A percentile compares a stretch with the other conserved stretches of the same genome.
Conservation (phyloP, 2,113 vertebrate species). For the Oenanthe oenanthe region DNA sequence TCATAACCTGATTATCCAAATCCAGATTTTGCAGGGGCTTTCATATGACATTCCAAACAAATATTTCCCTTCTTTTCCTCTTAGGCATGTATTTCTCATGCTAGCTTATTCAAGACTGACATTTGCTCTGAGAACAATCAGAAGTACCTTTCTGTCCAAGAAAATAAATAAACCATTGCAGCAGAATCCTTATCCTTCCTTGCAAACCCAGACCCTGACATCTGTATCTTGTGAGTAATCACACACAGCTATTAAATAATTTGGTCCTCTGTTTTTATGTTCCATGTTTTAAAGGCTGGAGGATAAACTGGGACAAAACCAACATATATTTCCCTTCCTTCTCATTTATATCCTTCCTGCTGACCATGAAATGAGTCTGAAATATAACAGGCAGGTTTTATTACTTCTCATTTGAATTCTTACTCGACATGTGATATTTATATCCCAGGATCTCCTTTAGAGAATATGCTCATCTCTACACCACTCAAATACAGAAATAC, state of each 20-base stretch:
- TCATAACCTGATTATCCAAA: slow-evolving; percentile 39
- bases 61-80: neutral
- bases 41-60: neutral
- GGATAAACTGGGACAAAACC: neutral
- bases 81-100: neutral
- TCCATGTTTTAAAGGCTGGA: neutral
- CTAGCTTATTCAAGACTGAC: neutral
- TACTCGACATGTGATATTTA: neutral
- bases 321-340: neutral
- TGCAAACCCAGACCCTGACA: neutral
- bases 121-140: neutral
- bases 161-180: neutral
- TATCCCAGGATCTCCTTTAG: neutral
- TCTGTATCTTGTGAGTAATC: neutral
- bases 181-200: neutral
- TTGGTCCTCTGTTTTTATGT: neutral
- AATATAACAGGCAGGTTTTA: neutral
- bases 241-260: neutral
- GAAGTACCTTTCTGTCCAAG: neutral
- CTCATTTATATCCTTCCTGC: neutral
- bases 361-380: neutral
- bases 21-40: neutral
- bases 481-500: neutral
- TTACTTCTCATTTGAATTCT: neutral
- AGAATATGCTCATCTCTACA: neutral